Evolutionary conservation across 1,140 invertebrate genomes (phyloP).

Genomic region (Drosophila rufa): DNA sequence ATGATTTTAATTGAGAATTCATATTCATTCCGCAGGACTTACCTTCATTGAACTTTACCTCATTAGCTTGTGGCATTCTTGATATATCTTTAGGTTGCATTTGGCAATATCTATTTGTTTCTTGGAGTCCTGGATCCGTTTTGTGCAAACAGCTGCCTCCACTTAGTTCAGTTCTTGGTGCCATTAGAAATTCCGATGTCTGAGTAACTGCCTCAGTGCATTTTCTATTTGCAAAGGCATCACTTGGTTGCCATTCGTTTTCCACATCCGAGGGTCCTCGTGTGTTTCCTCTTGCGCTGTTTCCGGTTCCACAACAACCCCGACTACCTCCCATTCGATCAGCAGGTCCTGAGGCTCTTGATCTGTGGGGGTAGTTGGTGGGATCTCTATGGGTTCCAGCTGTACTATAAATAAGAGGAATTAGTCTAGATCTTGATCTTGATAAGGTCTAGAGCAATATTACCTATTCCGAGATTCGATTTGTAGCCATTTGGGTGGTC

Average conservation of each 20-base stretch:
- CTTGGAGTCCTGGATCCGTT: no score
- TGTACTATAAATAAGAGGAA: slow-evolving; percentile 4
- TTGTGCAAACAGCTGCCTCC: no score
- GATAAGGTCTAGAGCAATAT: background rate
- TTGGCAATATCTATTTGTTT: background rate
- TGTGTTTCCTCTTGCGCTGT: background rate
- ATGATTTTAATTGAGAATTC: no score
- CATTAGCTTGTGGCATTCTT: background rate
- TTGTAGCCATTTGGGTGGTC: background rate
- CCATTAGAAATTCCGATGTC: slow-evolving; percentile 4
- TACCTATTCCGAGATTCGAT: background rate
- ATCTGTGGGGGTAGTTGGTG: background rate
- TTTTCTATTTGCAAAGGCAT: background rate
- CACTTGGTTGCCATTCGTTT: background rate
- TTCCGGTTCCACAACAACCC: background rate
- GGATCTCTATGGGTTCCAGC: background rate
- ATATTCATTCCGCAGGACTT: background rate
- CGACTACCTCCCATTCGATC: background rate
- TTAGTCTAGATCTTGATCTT: slow-evolving; percentile 1
- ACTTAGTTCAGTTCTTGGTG: background rate
- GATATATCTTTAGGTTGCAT: no score
- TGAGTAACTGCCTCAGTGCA: slow-evolving; percentile 18
- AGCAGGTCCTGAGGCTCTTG: background rate
- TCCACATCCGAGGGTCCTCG: background rate
- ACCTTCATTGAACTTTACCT: background rate